Evolutionary conservation across 2,113 vertebrate species (phyloP), one percentile per base, ranked within the genome.

Genomic region (Sarotherodon lohbergeri): DNA sequence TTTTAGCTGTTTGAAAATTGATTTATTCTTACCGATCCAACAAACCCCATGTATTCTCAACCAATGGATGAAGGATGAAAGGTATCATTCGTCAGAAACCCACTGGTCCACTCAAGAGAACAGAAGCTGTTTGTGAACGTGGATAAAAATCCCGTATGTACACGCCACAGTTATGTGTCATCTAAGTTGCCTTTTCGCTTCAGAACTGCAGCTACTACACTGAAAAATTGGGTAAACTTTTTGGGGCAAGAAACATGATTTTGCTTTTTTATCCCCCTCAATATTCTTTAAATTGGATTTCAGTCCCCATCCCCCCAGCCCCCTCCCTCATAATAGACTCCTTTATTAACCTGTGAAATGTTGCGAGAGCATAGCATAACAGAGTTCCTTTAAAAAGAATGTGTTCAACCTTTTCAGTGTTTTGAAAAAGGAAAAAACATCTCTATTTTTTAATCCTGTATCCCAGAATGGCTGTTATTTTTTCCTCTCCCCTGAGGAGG

Each of bases 31-130:
- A 93, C 90, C 88, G 87, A 94, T 95, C 90, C 93, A 93, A 94
- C 91, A 93, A 95, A 94, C 91, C 91, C 82, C 93, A 89, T 94
- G 93, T 91, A 95, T 95, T 95, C 91, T 92, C 94, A 94, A 91
- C 88, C 90, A 94, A 95, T 91, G 94, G 93, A 95, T 94, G 94
- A 95, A 95, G 93, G 86, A 93, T 95, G 93, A 96, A 96, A 95
- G 95, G 94, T 95, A 95, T 95, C 94, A 96, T 96, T 96, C 95
- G 88, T 95, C 94, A 95, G 83, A 93, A 94, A 96, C 79, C 92
- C 90, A 94, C 90, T 93, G 96, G 94, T 92, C 95, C 94, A 95
- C 93, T 93, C 94, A 95, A 59, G 90, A 88, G 94, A 95, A 86
- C 92, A 90, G 88, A 86, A 94, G 95, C 92, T 95, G 95, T 93